These are phyloP conservation scores for Atherinosoma microstoma DNA, from an alignment of 2,797 vertebrate species.

Conservation along the genomic window DNA sequence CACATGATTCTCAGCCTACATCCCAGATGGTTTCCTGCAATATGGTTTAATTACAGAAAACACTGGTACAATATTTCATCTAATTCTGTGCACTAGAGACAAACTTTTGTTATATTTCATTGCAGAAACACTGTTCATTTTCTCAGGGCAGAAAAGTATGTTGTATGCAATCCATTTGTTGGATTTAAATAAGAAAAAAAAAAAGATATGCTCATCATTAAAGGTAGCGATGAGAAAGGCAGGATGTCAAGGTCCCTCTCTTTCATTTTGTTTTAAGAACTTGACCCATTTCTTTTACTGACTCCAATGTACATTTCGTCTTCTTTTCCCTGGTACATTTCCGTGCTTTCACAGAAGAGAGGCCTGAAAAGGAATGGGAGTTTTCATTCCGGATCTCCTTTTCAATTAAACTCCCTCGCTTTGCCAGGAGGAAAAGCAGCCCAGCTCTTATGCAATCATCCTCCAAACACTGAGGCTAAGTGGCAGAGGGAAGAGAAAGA, in stretches of 20 bases:
- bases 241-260: constrained; percentile 61
- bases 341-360: constrained; percentile 72
- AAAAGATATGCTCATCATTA: constrained; percentile 52
- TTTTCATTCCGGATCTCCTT: constrained; percentile 79
- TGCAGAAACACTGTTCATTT: constrained; percentile 26
- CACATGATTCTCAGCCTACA: constrained; percentile 26
- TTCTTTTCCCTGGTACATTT: constrained; percentile 67
- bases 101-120: constrained; percentile 42
- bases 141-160: constrained; percentile 32
- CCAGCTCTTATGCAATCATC: constrained; percentile 77
- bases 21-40: constrained; percentile 38
- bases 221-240: constrained; percentile 48
- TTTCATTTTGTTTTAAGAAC: constrained; percentile 72
- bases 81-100: constrained; percentile 40
- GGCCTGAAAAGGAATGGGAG: constrained; percentile 74
- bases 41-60: constrained; percentile 56
- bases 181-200: constrained; percentile 11
- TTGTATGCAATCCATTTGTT: constrained; percentile 41
- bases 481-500: constrained; percentile 45
- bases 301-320: constrained; percentile 66
- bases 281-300: constrained; percentile 78
- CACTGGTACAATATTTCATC: constrained; percentile 28
- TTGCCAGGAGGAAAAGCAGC: constrained; percentile 67
- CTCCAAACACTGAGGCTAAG: constrained; percentile 63
- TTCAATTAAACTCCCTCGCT: constrained; percentile 80